Percentiles rank a stretch among this genome's conserved stretches.
Evolutionary conservation across 2,113 vertebrate genomes (phyloP).

Genomic region (Alligator mississippiensis): DNA sequence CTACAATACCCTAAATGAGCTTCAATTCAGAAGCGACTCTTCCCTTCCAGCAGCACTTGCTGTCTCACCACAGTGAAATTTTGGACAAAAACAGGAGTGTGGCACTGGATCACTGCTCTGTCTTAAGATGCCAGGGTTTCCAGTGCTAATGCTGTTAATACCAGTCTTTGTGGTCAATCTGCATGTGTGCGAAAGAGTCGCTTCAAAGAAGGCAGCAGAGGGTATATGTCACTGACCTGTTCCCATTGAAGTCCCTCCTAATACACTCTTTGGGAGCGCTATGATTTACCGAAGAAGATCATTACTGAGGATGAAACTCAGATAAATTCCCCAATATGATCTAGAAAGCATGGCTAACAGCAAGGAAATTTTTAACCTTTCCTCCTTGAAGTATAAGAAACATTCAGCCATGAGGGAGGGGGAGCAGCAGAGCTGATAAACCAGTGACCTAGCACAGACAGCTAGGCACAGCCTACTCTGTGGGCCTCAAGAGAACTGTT

Average conservation of each 20-base stretch:
- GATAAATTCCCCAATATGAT: not conserved
- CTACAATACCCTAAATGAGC: not conserved
- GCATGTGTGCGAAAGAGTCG: no score
- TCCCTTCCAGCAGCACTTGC: no score
- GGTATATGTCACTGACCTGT: not conserved
- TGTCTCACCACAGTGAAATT: not conserved
- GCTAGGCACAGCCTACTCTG: not conserved
- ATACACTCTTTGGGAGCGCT: not conserved
- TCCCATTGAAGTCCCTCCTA: not conserved
- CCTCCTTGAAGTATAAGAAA: no score
- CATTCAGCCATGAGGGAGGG: not conserved
- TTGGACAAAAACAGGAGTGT: not conserved
- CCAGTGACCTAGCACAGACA: not conserved
- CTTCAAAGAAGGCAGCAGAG: not conserved
- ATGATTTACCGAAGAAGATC: not conserved
- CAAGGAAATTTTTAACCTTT: not conserved
- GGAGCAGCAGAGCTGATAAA: not conserved
- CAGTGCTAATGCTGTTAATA: no score
- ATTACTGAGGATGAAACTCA: not conserved
- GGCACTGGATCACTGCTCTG: not conserved
- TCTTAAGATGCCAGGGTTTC: not conserved
- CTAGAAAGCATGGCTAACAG: not conserved
- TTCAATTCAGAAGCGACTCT: not conserved
- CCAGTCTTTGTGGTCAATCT: no score
- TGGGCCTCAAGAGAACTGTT: not conserved